Base-by-base conservation (phyloP, 2,797 vertebrate species). In the Cynodonichthys magdalenae region DNA sequence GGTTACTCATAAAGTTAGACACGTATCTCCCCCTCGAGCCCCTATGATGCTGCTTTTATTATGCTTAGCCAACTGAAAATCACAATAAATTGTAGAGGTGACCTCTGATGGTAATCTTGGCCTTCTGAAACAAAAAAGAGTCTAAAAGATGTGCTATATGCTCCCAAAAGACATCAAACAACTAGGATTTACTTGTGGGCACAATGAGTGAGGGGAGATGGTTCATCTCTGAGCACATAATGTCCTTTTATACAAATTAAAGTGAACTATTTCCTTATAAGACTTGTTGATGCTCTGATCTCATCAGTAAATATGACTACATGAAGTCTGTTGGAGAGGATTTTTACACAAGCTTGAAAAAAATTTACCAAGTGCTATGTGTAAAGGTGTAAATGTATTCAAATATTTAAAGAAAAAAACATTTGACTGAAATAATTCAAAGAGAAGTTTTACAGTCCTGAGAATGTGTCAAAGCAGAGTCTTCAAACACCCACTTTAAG, bases 1-100 rank as follows among this genome's bases (percentile, higher is more conserved):
- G 63, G 82, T 69, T 53, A 80, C 58, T n/a, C 8, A 3, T 60
- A 45, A 71, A 47, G 42, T 65, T 48, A 20, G 24, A 66, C 31
- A 41, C 2, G 24, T 39, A 15, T 69, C 64, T 69, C 29, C 24
- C 36, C 53, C 54, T 56, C 60, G 46, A 63, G 68, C 64, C 54
- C 57, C 49, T 28, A 17, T 57, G 39, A 45, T 73, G 53, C 15
- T 53, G 42, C 49, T 61, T 56, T 70, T 61, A 62, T 59, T 14
- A 34, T 29, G 29, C 53, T 55, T 8, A 58, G 44, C 36, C 59
- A 59, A 63, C 36, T 49, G 41, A 58, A 8, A 55, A 52, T 60
- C 53, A 76, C 46, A 63, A 27, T 6, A 20, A 4, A 52, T 29
- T 42, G 44, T 36, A 52, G 10, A 51, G 50, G 60, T 78, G 65